Base-by-base conservation (phyloP, 1,140 invertebrate species). In the Proctacanthus coquilletti region DNA sequence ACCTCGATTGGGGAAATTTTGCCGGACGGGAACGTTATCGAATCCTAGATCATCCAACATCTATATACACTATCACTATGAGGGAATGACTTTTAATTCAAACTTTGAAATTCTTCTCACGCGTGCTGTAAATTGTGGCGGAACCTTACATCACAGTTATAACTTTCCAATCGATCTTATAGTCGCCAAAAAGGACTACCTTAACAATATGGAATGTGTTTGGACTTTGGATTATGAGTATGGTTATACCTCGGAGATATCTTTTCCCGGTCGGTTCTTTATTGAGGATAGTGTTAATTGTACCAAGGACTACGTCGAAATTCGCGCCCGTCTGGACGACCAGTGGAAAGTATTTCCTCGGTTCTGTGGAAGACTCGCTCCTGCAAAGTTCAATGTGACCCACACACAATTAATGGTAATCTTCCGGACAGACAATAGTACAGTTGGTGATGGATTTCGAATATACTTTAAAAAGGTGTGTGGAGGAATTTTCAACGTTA, bases 301-400 rank as follows among this genome's bases (percentile, higher is more conserved):
- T 52, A 62, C 60, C 1, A 80, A 82, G 51, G 88, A 94, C 63
- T 86, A 69, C 50, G 52, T 88, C 5, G 62, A 82, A 54, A 45
- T 72, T 13, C 64, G 52, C 38, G 50, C 62, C 39, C 60, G 48
- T 38, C 43, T 48, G 25, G 47, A 66, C 21, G 55, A 62, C 15
- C 18, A 54, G 9, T 75, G 75, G 70, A 44, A 52, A 38, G 57
- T 71, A 31, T 40, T 78, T 0, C 69, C 63, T 9, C 74, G 65
- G 54, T 62, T 74, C 41, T 94, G 89, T 55, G 83, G 84, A 2
- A 69, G 79, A 23, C 52, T 66, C 29, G 48, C 65, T 10, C 81
- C 83, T 4, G 36, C 49, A 2, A 31, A 49, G 0, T 63, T 74
- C 25, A 72, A 72, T 47, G 72, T 80, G 1, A 74, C 70, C 1